Base-by-base conservation (phyloP, 92 coral and sea anemone genomes). In the Siderastrea siderea region DNA sequence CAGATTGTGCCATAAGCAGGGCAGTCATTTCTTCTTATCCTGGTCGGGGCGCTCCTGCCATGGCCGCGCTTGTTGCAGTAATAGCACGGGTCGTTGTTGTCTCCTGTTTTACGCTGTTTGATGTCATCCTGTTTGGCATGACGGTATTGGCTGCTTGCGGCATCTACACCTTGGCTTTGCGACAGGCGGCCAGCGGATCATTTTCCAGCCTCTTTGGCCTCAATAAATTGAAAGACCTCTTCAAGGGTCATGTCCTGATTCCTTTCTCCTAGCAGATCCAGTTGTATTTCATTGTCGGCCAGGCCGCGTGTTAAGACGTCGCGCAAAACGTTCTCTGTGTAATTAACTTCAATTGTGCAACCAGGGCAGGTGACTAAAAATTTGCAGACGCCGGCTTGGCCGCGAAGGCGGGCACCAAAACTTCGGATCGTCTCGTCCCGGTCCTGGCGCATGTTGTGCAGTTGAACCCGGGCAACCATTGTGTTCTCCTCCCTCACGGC, bases 1-100 rank as follows among this genome's bases (percentile, higher is more conserved):
- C 96, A 91, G 17, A 45, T 69, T 45, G 65, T 57, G 46, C 94
- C 96, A 46, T 71, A 91, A 54, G 93, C 94, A 3, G 90, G 96
- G 87, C 94, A 88, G 68, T 87, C 91, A 12, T 47, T 19, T 19
- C 83, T 84, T 38, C 93, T 51, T 47, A 81, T 17, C 43, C 71
- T 79, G 71, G 92, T 71, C 19, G 91, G 87, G 69, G 93, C 89
- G 3, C 57, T 89, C 78, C 69, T 82, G 81, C 94, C 95, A 60
- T 94, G 95, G 72, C 98, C 95, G 0, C 65, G 90, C 44, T 76
- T 80, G 60, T 87, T 84, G 63, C 98, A 92, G 55, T 84, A 94
- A 14, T 68, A 47, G 76, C 94, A 86, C 26, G 14, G 74, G 50
- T 92, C 92, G 58, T 54, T 82, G 62, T 73, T 88, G 88, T 74